These are phyloP conservation scores for Rhinella marina DNA, from an alignment of 2,797 vertebrate species.

Conservation along the genomic window DNA sequence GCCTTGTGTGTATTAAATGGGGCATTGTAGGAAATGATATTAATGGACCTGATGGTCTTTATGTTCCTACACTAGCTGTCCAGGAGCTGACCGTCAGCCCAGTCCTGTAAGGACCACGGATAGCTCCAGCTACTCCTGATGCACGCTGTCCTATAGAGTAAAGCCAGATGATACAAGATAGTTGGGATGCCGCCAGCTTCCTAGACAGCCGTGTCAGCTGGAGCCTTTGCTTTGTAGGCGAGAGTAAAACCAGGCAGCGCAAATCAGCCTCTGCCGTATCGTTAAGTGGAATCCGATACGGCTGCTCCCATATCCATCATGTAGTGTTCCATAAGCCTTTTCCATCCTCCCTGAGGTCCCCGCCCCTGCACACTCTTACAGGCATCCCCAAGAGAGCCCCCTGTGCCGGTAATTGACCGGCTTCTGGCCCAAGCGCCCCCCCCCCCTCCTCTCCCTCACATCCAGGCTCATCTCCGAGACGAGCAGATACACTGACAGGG, in stretches of 20 bases:
- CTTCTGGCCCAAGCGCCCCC: constrained; percentile 54
- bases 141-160: not conserved
- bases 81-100: not conserved
- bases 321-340: constrained; percentile 52
- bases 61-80: not conserved
- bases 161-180: not conserved
- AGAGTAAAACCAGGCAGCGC: constrained; percentile 57
- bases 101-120: constrained; percentile 57
- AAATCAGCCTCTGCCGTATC: constrained; percentile 22
- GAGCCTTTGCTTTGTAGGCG: constrained; percentile 15
- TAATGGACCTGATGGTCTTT: not conserved
- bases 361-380: constrained; percentile 54
- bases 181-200: constrained; percentile 33
- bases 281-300: constrained; percentile 58
- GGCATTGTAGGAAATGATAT: too few species aligned
- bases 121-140: constrained; percentile 31
- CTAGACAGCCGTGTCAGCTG: constrained; percentile 7
- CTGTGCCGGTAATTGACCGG: constrained; percentile 62
- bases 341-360: constrained; percentile 57
- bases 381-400: constrained; percentile 60
- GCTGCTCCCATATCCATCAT: constrained; percentile 52
- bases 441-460: constrained; percentile 20
- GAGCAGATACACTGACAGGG: constrained; percentile 50
- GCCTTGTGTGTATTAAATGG: too few species aligned
- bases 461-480: constrained; percentile 47